A percentile compares a stretch with the other conserved stretches of the same genome.
These are phyloP conservation scores for Rhinoraja longicauda DNA, from an alignment of 2,797 vertebrate genomes.

Conservation along the genomic window DNA sequence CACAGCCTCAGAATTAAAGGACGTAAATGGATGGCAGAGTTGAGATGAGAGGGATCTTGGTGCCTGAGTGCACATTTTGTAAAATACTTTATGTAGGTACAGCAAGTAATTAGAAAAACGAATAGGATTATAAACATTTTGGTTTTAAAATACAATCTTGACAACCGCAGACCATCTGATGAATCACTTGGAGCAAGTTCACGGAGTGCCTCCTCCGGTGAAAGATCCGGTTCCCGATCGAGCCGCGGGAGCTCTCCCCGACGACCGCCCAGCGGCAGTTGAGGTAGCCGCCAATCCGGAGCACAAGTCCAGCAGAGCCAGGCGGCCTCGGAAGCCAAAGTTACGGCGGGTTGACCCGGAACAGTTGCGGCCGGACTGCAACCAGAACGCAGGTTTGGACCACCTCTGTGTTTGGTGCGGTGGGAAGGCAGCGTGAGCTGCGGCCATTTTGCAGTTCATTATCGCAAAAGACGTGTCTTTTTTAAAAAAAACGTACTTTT, in stretches of 20 bases:
- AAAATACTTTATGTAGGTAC: no score
- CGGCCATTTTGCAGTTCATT: not conserved
- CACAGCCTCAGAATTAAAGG: no score
- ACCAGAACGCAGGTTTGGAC: constrained; percentile 9
- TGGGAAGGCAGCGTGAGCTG: not conserved
- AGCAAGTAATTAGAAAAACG: no score
- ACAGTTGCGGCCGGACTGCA: not conserved
- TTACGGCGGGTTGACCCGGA: not conserved
- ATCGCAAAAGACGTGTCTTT: no score
- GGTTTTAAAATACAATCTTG: not conserved
- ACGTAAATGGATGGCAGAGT: no score
- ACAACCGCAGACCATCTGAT: constrained; percentile 64
- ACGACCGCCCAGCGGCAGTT: not conserved
- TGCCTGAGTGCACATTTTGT: no score
- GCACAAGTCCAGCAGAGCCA: not conserved
- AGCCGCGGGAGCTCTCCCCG: not conserved
- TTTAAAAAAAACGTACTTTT: no score
- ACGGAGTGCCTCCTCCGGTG: constrained; percentile 46
- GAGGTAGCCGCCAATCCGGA: not conserved
- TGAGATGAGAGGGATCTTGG: no score
- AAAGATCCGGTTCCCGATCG: constrained; percentile 41
- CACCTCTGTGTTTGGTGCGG: not conserved
- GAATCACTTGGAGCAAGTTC: constrained; percentile 64
- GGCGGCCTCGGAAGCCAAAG: constrained; percentile 24
- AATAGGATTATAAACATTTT: no score